phyloP scores from a whole-genome alignment of 2,113 vertebrate genomes.

The Psilopsiagon aymara region DNA sequence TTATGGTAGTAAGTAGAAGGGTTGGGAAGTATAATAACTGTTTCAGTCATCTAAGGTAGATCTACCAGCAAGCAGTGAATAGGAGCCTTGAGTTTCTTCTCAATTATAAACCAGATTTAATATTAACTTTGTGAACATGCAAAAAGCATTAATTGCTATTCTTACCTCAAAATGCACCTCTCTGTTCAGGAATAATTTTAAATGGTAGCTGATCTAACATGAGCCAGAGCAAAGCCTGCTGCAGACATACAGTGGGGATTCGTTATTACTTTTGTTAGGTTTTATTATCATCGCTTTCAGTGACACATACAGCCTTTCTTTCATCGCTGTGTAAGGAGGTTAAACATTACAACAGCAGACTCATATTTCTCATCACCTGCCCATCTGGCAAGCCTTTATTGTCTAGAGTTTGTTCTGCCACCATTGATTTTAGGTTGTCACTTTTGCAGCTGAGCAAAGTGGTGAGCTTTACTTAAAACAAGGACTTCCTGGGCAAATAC shows the following conservation, averaged over 20 bases:
- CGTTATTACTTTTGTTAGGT: slow-evolving; percentile 8
- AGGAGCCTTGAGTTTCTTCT: not conserved
- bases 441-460: slow-evolving; percentile 29
- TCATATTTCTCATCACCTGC: slow-evolving; percentile 40
- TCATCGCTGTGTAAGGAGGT: not conserved
- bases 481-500: not conserved
- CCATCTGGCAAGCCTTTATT: slow-evolving; percentile 27
- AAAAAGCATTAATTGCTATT: not conserved
- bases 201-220: not conserved
- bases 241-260: not conserved
- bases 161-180: not conserved
- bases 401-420: slow-evolving; percentile 19
- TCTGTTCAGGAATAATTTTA: not conserved
- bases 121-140: not conserved
- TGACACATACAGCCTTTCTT: slow-evolving; percentile 25
- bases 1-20: not conserved
- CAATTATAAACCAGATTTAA: not conserved
- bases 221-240: not conserved
- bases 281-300: slow-evolving; percentile 40
- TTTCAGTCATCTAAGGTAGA: not conserved
- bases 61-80: not conserved
- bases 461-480: not conserved
- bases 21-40: not conserved
- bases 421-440: not conserved
- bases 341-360: not conserved